A percentile compares a stretch with the other conserved stretches of the same genome.
These are phyloP conservation scores for Athalia cordata DNA, from an alignment of 2,888 invertebrate genomes.

Conservation along the genomic window DNA sequence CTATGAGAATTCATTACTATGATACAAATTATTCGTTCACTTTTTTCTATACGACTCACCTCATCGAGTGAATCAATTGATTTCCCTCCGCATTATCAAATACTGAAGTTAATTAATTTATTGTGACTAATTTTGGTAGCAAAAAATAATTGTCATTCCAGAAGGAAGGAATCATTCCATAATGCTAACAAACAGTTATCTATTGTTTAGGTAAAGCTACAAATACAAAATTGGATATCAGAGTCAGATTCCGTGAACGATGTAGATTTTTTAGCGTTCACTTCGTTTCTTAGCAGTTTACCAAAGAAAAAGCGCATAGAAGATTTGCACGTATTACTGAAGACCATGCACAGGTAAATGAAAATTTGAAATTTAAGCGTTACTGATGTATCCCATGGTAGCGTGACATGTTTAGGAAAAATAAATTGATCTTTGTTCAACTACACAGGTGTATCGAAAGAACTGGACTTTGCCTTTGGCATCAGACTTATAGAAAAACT, in stretches of 20 bases:
- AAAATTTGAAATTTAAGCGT: background rate
- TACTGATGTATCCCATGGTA: too few relatives aligned
- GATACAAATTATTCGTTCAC: background rate
- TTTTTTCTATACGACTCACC: conserved; percentile 7
- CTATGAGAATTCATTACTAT: background rate
- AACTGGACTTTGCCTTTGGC: conserved; percentile 78
- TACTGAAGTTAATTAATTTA: background rate
- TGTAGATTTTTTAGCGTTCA: conserved; percentile 68
- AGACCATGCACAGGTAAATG: conserved; percentile 68
- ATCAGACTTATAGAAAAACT: conserved; percentile 79
- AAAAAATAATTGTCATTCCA: background rate
- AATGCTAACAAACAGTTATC: conserved; percentile 49
- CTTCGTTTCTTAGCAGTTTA: conserved; percentile 69
- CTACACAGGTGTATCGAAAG: conserved; percentile 74
- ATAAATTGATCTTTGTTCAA: conserved; percentile 7
- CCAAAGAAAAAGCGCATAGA: conserved; percentile 67
- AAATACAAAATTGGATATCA: conserved; percentile 68
- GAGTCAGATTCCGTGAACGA: conserved; percentile 65
- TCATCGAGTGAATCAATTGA: conserved; percentile 22
- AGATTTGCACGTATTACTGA: conserved; percentile 67
- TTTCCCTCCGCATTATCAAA: background rate
- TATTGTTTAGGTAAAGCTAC: conserved; percentile 64
- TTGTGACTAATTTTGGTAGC: background rate
- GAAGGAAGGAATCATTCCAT: conserved; percentile 26
- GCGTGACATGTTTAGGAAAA: background rate